A percentile compares a stretch with the other conserved stretches of the same genome.
Evolutionary conservation across 92 coral and sea anemone genomes (phyloP).

Genomic region (Porites lobata): DNA sequence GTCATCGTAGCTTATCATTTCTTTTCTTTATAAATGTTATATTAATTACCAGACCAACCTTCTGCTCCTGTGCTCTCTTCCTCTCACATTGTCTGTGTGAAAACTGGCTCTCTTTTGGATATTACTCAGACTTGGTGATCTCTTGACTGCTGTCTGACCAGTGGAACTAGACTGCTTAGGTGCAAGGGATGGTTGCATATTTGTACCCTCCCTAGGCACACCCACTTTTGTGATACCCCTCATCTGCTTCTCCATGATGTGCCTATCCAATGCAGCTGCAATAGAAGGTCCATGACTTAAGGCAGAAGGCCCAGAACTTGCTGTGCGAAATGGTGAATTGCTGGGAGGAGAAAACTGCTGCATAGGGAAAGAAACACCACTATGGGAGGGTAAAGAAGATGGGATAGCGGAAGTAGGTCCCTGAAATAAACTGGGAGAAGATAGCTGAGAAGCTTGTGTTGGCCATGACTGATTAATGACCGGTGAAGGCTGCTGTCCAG

Average conservation of each 20-base stretch:
- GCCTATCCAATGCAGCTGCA: conserved; percentile 25
- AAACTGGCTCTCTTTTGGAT: neutral
- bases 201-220: neutral
- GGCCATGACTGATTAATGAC: conserved; percentile 14
- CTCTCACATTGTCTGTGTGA: neutral
- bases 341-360: neutral
- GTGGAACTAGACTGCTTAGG: neutral
- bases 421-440: neutral
- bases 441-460: neutral
- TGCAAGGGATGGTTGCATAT: neutral
- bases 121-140: neutral
- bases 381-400: neutral
- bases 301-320: conserved; percentile 20
- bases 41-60: conserved; percentile 5
- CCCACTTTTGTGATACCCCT: neutral
- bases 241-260: neutral
- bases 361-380: neutral
- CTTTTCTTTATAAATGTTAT: neutral
- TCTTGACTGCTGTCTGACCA: neutral
- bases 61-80: conserved; percentile 25
- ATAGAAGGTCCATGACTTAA: neutral
- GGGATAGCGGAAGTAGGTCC: neutral
- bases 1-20: too few species aligned
- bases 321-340: neutral
- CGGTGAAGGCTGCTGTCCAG: neutral